phyloP scores from a whole-genome alignment of 2,113 vertebrate genomes.

The Elachura formosa region DNA sequence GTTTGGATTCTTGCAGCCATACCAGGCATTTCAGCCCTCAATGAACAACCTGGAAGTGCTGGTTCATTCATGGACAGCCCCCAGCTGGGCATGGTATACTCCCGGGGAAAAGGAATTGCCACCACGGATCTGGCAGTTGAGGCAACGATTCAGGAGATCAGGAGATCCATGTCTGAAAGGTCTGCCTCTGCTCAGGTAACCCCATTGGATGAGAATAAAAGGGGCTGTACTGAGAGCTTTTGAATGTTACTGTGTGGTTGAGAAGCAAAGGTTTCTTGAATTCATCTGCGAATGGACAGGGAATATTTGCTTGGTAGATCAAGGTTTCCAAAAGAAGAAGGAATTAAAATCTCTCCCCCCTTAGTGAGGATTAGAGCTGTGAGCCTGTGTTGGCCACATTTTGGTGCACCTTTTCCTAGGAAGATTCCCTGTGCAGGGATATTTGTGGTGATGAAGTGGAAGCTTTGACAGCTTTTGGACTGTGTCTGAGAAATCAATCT shows the following conservation, averaged over 20 bases:
- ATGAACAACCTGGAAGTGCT: background rate
- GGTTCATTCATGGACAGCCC: fast-evolving
- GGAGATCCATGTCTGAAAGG: background rate
- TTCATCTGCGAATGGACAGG: background rate
- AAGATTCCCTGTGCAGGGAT: background rate
- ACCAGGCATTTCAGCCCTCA: background rate
- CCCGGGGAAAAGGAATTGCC: background rate
- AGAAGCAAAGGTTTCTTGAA: background rate
- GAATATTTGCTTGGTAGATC: background rate
- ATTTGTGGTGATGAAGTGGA: background rate
- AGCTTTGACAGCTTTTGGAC: background rate
- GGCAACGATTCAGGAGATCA: too few species aligned
- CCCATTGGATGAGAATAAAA: too few species aligned
- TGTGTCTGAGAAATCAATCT: background rate
- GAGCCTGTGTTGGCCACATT: background rate
- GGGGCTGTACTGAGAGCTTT: background rate
- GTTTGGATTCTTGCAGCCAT: constrained; percentile 60
- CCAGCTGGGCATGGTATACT: fast-evolving
- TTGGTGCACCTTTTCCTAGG: background rate
- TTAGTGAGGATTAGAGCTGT: background rate
- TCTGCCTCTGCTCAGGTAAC: background rate
- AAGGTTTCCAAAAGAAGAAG: background rate
- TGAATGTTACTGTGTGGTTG: background rate
- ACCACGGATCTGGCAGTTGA: background rate
- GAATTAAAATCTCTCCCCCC: background rate